Evolutionary conservation across 2,113 vertebrate species (phyloP).

Genomic region (Gopherus flavomarginatus): DNA sequence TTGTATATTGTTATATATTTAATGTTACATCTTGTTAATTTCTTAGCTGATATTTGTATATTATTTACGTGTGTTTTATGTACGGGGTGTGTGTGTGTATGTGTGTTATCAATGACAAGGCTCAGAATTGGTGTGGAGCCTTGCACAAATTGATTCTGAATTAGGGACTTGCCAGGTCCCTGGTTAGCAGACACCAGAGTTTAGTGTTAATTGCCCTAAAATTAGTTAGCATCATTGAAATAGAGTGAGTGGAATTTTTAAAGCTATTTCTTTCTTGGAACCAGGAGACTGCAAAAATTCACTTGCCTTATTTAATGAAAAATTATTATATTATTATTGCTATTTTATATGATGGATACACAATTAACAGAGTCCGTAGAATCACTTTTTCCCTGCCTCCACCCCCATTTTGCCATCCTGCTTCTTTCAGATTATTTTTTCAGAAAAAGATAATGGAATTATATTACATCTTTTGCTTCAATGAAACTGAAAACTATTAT

Average conservation of each 20-base stretch:
- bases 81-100: background rate
- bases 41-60: background rate
- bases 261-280: slow-evolving; percentile 55
- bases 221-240: slow-evolving; percentile 59
- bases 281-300: slow-evolving; percentile 54
- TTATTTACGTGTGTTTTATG: background rate
- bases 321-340: slow-evolving; percentile 64
- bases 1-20: background rate
- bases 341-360: slow-evolving; percentile 61
- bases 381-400: background rate
- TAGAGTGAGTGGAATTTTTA: slow-evolving; percentile 7
- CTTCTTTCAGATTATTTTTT: slow-evolving; percentile 60
- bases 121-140: background rate
- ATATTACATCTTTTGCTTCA: slow-evolving; percentile 65
- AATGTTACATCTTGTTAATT: background rate
- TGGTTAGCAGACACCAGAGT: slow-evolving; percentile 26
- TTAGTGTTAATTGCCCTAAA: slow-evolving; percentile 58
- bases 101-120: background rate
- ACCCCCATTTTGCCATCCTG: slow-evolving; percentile 29
- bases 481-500: slow-evolving; percentile 66
- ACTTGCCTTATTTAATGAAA: slow-evolving; percentile 60
- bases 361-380: slow-evolving; percentile 48
- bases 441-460: slow-evolving; percentile 12
- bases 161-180: background rate
- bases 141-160: background rate